Evolutionary conservation across 2,888 invertebrate species (phyloP), one percentile per base, ranked within the genome.

Genomic region (Drosophila niveifrons): DNA sequence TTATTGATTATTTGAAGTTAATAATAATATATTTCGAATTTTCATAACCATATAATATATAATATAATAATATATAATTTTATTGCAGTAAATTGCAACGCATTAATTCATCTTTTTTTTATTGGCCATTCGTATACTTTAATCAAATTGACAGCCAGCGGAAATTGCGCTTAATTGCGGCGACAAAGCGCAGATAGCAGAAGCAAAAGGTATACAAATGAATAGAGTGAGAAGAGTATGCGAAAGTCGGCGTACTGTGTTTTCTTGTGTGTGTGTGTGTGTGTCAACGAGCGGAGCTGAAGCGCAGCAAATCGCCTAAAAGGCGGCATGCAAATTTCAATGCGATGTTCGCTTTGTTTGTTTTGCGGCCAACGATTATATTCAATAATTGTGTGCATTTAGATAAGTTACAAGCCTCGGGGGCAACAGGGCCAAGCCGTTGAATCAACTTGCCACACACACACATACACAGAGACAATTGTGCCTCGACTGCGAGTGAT

Each of bases 321-420:
- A 82, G 78, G 78, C 74, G 78, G 80, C 82, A 82, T 82, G 84
- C 78, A 82, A 82, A 72, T 78, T 72, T 63, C 51, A 44, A 44
- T 52, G 43, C 17, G 31, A n/a, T 36, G 41, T 43, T 15, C 41
- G 28, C 28, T 66, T 52, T 75, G 71, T 70, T 67, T 75, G 78
- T 75, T 74, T 81, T 69, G 66, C 59, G 29, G 28, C 75, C 75
- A 72, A 64, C 87, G 89, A 87, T 87, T 87, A 87, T 87, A 89
- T 87, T 88, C 89, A 88, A 88, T 89, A 88, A 88, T 87, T 89
- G 87, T 87, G 87, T 85, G 78, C 89, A 87, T 88, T 88, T 89
- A 89, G 87, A 88, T 87, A 88, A 88, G 82, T 83, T 86, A 72
- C 79, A 82, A 82, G 86, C 86, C 86, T 53, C 71, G 71, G 63